Percentiles rank a stretch among this genome's conserved stretches.
Evolutionary conservation across 2,888 invertebrate genomes (phyloP).

Genomic region (Lithophane ornitopus): DNA sequence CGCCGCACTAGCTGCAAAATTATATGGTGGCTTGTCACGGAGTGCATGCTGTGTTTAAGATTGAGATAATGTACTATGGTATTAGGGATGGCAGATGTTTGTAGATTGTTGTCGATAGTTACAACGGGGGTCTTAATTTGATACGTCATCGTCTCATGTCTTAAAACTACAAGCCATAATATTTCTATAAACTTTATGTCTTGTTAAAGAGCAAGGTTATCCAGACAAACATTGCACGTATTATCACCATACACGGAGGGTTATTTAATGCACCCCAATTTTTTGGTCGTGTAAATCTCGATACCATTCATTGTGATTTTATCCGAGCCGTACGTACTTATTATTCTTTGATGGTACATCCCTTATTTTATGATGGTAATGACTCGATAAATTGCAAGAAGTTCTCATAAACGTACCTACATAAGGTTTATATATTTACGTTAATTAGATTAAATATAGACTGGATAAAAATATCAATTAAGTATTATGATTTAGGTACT

Average conservation of each 20-base stretch:
- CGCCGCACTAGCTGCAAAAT: conserved; percentile 51
- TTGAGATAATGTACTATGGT: conserved; percentile 27
- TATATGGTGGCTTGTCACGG: conserved; percentile 51
- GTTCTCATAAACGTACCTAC: not conserved
- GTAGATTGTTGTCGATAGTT: conserved; percentile 31
- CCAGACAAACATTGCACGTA: not conserved
- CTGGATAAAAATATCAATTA: not conserved
- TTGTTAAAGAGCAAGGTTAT: not conserved
- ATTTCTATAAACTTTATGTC: not conserved
- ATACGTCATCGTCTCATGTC: not conserved
- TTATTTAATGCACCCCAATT: conserved; percentile 26
- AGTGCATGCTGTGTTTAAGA: conserved; percentile 42
- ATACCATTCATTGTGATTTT: not conserved
- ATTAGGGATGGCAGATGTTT: conserved; percentile 24
- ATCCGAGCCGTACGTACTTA: not conserved
- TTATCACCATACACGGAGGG: conserved; percentile 10
- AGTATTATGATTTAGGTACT: not conserved
- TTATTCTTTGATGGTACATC: conserved; percentile 12
- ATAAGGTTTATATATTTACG: not conserved
- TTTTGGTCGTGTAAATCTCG: conserved; percentile 5
- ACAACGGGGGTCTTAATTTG: conserved; percentile 17
- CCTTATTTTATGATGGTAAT: not conserved
- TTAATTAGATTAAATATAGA: not conserved
- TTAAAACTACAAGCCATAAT: not conserved
- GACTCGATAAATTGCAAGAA: not conserved